Evolutionary conservation across 2,797 vertebrate species (phyloP).

Genomic region (Antrozous pallidus): DNA sequence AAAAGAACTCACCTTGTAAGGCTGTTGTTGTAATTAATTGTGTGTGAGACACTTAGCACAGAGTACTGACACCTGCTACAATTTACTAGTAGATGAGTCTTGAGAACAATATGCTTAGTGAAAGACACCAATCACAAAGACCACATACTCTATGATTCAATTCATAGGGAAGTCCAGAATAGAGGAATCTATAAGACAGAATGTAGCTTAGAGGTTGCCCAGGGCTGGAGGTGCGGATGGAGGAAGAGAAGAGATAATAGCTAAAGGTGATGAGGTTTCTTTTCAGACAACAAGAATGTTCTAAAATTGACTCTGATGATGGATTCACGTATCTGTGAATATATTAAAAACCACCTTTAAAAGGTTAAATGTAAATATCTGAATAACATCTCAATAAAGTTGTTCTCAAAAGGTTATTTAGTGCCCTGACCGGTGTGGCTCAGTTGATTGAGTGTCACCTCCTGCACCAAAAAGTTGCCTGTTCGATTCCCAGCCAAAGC

Average conservation of each 20-base stretch:
- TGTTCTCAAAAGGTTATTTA: not conserved
- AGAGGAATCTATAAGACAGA: not conserved
- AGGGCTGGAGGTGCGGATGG: not conserved
- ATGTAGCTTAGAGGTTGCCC: not conserved
- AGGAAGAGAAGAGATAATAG: rapidly evolving
- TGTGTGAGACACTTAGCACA: not conserved
- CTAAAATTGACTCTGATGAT: not conserved
- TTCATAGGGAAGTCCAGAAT: not conserved
- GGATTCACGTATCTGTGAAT: not conserved
- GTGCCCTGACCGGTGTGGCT: not conserved
- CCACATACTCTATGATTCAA: not conserved
- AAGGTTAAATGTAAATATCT: not conserved
- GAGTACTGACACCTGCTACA: not conserved
- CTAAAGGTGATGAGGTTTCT: not conserved
- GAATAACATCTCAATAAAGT: not conserved
- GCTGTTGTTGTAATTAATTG: not conserved
- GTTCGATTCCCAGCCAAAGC: not conserved
- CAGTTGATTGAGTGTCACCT: not conserved
- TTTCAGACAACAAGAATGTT: not conserved
- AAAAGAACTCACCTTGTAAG: not conserved
- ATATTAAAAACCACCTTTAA: not conserved
- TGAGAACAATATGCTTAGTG: not conserved
- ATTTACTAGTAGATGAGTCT: not conserved
- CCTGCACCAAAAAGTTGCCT: not conserved
- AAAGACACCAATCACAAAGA: not conserved